These are phyloP conservation scores for Lycia hirtaria DNA, from an alignment of 2,888 invertebrate genomes.

Conservation along the genomic window DNA sequence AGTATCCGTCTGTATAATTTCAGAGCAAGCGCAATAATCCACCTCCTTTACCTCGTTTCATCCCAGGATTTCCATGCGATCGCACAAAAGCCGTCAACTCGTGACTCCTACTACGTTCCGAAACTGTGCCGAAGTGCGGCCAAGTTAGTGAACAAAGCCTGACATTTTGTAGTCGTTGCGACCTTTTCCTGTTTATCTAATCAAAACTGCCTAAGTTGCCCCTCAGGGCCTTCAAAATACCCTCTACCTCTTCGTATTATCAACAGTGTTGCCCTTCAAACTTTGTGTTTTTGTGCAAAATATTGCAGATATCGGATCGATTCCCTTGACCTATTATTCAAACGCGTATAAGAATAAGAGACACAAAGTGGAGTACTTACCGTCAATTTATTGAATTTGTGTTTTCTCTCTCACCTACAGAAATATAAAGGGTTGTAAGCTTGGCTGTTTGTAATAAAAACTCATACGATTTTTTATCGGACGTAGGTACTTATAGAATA, in stretches of 20 bases:
- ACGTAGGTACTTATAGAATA: too few species aligned
- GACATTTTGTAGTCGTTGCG: slow-evolving; percentile 5
- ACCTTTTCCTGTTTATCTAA: slow-evolving; percentile 11
- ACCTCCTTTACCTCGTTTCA: not conserved
- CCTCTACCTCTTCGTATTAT: not conserved
- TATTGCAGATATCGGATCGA: not conserved
- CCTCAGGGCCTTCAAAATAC: not conserved
- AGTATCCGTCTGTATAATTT: not conserved
- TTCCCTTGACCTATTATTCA: not conserved
- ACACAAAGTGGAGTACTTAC: not conserved
- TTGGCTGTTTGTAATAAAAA: too few species aligned
- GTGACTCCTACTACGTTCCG: slow-evolving; percentile 2
- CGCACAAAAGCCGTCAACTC: slow-evolving; percentile 12
- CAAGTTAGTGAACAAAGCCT: slow-evolving; percentile 8
- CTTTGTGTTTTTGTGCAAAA: not conserved
- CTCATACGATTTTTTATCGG: too few species aligned
- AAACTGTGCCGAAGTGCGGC: not conserved
- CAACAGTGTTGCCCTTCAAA: not conserved
- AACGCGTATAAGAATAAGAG: not conserved
- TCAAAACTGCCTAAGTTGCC: slow-evolving; percentile 5
- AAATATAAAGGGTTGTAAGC: too few species aligned
- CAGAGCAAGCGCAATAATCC: not conserved
- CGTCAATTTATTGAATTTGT: not conserved
- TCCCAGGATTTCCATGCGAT: slow-evolving; percentile 4
- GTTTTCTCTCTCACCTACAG: not conserved